Evolutionary conservation across 2,797 vertebrate species (phyloP).

Genomic region (Urosaurus nigricauda): DNA sequence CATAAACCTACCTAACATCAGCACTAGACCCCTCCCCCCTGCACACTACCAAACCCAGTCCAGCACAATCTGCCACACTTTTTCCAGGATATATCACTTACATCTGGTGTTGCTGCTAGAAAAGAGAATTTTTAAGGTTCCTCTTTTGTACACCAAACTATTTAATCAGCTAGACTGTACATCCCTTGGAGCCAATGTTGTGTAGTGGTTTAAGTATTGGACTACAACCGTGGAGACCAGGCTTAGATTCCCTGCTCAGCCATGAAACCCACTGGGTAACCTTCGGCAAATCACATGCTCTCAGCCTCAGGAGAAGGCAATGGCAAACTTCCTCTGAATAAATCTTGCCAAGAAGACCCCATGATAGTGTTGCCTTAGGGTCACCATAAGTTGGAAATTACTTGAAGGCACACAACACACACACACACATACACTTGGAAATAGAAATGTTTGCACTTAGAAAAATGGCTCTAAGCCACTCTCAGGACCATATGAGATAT

Average conservation of each 20-base stretch:
- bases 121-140: neutral
- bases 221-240: too few species aligned
- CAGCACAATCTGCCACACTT: neutral
- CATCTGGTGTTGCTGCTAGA: neutral
- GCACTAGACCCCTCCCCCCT: neutral
- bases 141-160: neutral
- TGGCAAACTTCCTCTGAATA: too few species aligned
- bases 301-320: too few species aligned
- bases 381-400: too few species aligned
- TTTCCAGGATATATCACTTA: neutral
- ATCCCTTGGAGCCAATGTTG: neutral
- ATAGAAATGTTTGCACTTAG: neutral
- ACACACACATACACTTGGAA: too few species aligned
- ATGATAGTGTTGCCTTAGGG: too few species aligned
- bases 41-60: neutral
- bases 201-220: too few species aligned
- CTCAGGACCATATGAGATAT: neutral
- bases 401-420: too few species aligned
- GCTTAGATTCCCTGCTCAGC: too few species aligned
- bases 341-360: too few species aligned
- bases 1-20: neutral
- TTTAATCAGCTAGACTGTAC: neutral
- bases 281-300: too few species aligned
- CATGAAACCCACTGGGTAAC: too few species aligned
- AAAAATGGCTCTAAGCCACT: neutral